Conservation (phyloP, 1,140 invertebrate species). For the Tetramorium parvispinum region DNA sequence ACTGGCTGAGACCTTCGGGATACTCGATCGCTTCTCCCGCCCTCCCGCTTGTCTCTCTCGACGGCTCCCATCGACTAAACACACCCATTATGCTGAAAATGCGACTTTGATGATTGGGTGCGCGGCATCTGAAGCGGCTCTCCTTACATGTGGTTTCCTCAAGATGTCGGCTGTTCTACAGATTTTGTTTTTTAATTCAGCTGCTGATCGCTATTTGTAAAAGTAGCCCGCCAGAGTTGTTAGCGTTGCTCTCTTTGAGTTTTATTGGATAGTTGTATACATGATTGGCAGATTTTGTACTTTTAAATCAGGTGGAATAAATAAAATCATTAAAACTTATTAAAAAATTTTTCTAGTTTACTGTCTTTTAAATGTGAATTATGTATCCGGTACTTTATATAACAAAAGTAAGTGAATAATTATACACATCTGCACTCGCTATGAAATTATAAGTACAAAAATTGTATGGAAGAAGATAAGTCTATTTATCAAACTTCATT, state of each 20-base stretch:
- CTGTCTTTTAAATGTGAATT: neutral
- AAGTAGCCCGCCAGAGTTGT: neutral
- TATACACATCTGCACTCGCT: neutral
- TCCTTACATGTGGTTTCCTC: constrained; percentile 43
- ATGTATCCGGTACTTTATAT: neutral
- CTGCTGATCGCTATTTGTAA: constrained; percentile 26
- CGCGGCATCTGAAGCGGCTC: constrained; percentile 46
- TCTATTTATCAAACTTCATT: neutral
- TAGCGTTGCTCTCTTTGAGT: neutral
- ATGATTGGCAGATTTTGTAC: neutral
- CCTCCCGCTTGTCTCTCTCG: constrained; percentile 49
- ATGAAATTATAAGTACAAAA: neutral
- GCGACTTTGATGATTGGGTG: constrained; percentile 85
- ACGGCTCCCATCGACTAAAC: constrained; percentile 74
- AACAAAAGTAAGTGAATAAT: neutral
- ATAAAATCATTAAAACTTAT: neutral
- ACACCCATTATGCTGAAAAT: constrained; percentile 83
- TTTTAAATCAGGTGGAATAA: neutral
- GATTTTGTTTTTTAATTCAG: constrained; percentile 39
- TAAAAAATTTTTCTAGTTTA: constrained; percentile 8
- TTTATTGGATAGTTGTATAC: neutral
- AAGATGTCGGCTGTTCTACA: constrained; percentile 38
- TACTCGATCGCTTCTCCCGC: constrained; percentile 66
- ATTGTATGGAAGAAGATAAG: neutral
- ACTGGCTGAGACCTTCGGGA: constrained; percentile 45